phyloP scores from a whole-genome alignment of 2,113 vertebrate genomes.

The Cyanoderma ruficeps region DNA sequence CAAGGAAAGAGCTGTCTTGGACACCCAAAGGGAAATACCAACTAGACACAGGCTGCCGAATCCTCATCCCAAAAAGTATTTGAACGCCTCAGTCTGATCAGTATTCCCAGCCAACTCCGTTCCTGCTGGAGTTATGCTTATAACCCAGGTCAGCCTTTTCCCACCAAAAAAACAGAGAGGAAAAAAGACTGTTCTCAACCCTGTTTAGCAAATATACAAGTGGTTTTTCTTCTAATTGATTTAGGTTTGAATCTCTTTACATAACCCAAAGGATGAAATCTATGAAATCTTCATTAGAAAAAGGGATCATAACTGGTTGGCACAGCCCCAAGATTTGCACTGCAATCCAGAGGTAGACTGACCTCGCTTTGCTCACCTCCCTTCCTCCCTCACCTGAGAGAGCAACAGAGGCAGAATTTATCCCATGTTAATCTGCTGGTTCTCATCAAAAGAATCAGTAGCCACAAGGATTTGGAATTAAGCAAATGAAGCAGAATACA shows the following conservation, averaged over 20 bases:
- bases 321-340: neutral
- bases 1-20: neutral
- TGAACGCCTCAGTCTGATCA: neutral
- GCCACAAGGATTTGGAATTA: neutral
- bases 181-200: neutral
- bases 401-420: neutral
- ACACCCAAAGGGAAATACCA: neutral
- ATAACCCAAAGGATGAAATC: neutral
- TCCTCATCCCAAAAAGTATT: neutral
- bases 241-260: neutral
- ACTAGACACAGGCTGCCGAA: neutral
- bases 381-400: neutral
- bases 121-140: neutral
- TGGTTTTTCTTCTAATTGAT: neutral
- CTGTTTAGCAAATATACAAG: neutral
- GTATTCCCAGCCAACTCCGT: neutral
- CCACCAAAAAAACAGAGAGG: neutral
- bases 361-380: rapidly evolving
- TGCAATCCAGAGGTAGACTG: neutral
- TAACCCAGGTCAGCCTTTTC: neutral
- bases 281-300: neutral
- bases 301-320: neutral
- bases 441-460: neutral
- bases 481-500: neutral
- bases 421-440: neutral